Evolutionary conservation across 2,888 invertebrate species (phyloP), one percentile per base, ranked within the genome.

Genomic region (Dicranocentrus wangi): DNA sequence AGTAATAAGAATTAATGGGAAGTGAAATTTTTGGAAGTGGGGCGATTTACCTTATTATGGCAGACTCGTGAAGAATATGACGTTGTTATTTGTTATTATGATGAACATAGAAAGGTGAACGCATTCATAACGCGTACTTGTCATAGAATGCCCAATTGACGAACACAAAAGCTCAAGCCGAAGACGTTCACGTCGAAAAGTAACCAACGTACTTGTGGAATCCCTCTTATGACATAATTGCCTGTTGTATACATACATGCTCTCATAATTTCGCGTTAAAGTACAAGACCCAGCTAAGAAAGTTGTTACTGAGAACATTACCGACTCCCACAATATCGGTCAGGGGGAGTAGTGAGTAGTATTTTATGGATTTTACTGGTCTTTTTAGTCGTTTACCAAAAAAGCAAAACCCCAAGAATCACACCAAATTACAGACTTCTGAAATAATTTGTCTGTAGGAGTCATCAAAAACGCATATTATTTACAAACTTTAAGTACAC

Each of bases 11-110:
- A 28, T 19, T 61, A 61, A 61, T 61, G 61, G 65, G 65, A 65
- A 65, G 65, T 65, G 42, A 65, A 43, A 43, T 65, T 65, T 65
- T 65, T 65, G 65, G 65, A 65, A 65, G 65, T 65, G 65, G 65
- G 43, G 25, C 65, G 43, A 13, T 65, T n/a, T n/a, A n/a, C n/a
- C n/a, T 65, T 32, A 58, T 58, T 58, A 23, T 61, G 19, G 23
- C 15, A 58, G 61, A 61, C 32, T 61, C 61, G 32, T 32, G 61
- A 61, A 32, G 39, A 61, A 61, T 47, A 47, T 39, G 39, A 47
- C 47, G 47, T 47, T 61, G 32, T 23, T 61, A 39, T 58, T 58
- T 8, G 39, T 25, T 25, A 55, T 55, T 55, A 55, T 25, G 25
- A n/a, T 47, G 47, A 47, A 47, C n/a, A n/a, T n/a, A n/a, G n/a